Evolutionary conservation across 2,888 invertebrate species (phyloP).

Genomic region (Leptopterna dolabrata): DNA sequence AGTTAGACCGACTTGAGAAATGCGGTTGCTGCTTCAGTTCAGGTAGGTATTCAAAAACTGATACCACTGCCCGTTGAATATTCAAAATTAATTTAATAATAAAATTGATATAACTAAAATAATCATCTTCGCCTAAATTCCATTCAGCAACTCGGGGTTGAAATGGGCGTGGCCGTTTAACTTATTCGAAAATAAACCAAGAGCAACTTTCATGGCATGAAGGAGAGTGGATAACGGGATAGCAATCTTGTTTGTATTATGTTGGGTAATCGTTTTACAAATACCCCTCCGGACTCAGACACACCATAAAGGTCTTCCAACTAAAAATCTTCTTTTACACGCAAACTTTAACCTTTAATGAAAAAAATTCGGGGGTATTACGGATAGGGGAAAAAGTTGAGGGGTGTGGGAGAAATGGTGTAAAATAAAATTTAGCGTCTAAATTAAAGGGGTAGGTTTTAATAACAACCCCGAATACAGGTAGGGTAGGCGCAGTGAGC

Average conservation of each 20-base stretch:
- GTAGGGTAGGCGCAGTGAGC: background rate
- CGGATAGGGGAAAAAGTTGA: background rate
- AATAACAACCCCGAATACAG: slow-evolving; percentile 37
- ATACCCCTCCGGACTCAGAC: background rate
- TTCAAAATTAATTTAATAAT: too few species aligned
- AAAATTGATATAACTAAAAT: too few species aligned
- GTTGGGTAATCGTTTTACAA: background rate
- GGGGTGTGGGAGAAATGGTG: background rate
- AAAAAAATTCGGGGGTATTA: background rate
- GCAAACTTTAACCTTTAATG: background rate
- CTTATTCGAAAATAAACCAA: too few species aligned
- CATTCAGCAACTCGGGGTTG: too few species aligned
- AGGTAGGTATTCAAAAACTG: too few species aligned
- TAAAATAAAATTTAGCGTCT: slow-evolving; percentile 37
- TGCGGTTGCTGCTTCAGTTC: too few species aligned
- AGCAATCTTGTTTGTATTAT: background rate
- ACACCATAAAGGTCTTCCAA: background rate
- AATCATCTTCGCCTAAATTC: too few species aligned
- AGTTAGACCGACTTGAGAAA: too few species aligned
- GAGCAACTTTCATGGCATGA: too few species aligned
- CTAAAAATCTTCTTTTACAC: background rate
- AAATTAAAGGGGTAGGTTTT: slow-evolving; percentile 50
- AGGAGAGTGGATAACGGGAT: background rate
- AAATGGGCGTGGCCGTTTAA: too few species aligned
- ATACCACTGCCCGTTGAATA: too few species aligned